Percentiles rank a stretch among this genome's conserved stretches.
These are phyloP conservation scores for Lasioglossum leucozonium DNA, from an alignment of 2,888 invertebrate species.

Conservation along the genomic window DNA sequence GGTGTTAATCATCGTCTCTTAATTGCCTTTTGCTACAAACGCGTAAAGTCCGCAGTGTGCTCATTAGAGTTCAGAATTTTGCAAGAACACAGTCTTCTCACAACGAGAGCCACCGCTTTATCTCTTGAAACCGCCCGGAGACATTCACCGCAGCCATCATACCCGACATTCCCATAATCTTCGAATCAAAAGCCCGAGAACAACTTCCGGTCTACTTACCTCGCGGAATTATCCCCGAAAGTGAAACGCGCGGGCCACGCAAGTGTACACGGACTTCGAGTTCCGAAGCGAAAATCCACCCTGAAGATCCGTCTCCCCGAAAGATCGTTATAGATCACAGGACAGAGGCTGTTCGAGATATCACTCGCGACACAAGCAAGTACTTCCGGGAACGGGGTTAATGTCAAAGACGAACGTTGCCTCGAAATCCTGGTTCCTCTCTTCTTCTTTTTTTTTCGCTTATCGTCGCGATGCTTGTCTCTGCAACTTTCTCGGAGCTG, in stretches of 20 bases:
- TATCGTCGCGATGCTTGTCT: neutral
- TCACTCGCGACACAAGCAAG: neutral
- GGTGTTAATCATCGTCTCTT: neutral
- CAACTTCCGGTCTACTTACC: slow-evolving; percentile 50
- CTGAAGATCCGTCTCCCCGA: neutral
- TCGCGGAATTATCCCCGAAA: slow-evolving; percentile 18
- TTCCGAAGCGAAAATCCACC: neutral
- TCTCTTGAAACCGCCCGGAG: neutral
- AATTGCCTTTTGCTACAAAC: neutral
- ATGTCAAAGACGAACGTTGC: neutral
- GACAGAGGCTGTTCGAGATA: too few relatives aligned
- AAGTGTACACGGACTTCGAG: neutral
- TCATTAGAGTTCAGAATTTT: neutral
- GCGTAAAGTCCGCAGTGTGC: neutral
- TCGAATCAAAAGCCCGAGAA: neutral
- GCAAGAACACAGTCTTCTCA: neutral
- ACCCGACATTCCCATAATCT: neutral
- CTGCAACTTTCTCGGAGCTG: neutral
- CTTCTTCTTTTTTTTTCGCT: neutral
- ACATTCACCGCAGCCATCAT: neutral
- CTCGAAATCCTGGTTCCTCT: neutral
- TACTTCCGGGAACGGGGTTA: neutral
- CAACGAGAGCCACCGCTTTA: neutral
- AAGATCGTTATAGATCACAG: neutral
- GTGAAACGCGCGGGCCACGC: slow-evolving; percentile 23